Percentiles rank a stretch among this genome's conserved stretches.
phyloP scores from a whole-genome alignment of 2,888 invertebrate genomes.

The Unio delphinus region DNA sequence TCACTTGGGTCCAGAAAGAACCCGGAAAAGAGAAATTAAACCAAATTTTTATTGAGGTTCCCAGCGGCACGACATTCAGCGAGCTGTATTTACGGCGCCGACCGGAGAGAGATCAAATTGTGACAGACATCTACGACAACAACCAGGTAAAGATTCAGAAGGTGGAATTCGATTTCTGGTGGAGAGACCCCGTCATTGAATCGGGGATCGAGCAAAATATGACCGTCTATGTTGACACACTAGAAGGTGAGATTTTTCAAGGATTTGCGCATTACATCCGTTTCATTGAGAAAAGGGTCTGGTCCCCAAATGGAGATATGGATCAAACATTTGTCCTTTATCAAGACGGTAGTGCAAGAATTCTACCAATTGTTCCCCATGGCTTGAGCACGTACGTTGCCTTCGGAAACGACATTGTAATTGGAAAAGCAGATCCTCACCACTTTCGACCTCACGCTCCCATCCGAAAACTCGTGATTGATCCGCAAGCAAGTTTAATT shows the following conservation, averaged over 20 bases:
- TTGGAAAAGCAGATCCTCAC: slow-evolving; percentile 28
- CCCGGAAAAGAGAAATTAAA: slow-evolving; percentile 6
- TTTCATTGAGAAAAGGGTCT: slow-evolving; percentile 20
- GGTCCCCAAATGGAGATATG: slow-evolving; percentile 25
- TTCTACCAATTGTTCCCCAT: slow-evolving; percentile 26
- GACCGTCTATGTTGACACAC: slow-evolving; percentile 14
- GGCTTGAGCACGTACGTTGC: slow-evolving; percentile 31
- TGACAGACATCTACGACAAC: slow-evolving; percentile 13
- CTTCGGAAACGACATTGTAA: slow-evolving; percentile 36
- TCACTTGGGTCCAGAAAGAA: slow-evolving; percentile 20
- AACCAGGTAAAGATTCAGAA: slow-evolving; percentile 18
- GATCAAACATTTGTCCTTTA: slow-evolving; percentile 31
- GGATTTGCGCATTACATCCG: slow-evolving; percentile 21
- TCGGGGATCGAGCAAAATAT: slow-evolving; percentile 21
- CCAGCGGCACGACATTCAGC: slow-evolving; percentile 6
- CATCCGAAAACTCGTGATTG: slow-evolving; percentile 25
- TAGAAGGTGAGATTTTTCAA: slow-evolving; percentile 20
- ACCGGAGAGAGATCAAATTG: slow-evolving; percentile 3
- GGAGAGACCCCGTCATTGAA: slow-evolving; percentile 19
- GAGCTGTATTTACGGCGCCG: slow-evolving; percentile 16
- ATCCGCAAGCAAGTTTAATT: slow-evolving; percentile 19
- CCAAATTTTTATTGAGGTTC: slow-evolving; percentile 15
- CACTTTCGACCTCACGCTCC: slow-evolving; percentile 23
- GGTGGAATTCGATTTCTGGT: slow-evolving; percentile 24
- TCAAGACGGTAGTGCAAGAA: slow-evolving; percentile 30